phyloP scores from a whole-genome alignment of 92 coral and sea anemone species.

The Plumapathes pennacea region DNA sequence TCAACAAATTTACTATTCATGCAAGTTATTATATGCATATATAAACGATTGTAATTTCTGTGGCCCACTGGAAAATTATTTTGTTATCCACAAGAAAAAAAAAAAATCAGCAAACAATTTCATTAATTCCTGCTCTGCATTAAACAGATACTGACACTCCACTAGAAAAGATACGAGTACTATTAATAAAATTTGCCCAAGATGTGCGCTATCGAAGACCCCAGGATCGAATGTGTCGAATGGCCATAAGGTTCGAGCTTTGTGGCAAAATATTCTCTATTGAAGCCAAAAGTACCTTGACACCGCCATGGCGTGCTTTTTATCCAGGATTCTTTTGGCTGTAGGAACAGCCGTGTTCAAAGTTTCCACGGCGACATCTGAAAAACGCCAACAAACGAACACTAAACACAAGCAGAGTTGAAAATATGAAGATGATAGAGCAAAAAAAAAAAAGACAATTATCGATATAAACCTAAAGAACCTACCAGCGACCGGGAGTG shows the following conservation, averaged over 20 bases:
- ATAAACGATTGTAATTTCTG: too few species aligned
- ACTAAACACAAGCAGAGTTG: neutral
- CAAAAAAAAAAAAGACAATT: neutral
- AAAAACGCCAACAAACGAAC: neutral
- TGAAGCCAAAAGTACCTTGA: slow-evolving; percentile 49
- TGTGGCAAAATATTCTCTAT: neutral
- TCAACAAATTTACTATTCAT: too few species aligned
- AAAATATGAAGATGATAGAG: neutral
- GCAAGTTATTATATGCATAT: too few species aligned
- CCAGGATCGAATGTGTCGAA: neutral
- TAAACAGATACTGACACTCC: too few species aligned
- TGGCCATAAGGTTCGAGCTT: neutral
- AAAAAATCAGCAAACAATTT: too few species aligned
- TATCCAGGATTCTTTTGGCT: slow-evolving; percentile 47
- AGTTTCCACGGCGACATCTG: slow-evolving; percentile 96
- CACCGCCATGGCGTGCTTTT: slow-evolving; percentile 69
- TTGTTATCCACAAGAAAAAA: too few species aligned
- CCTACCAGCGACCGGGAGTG: slow-evolving; percentile 88
- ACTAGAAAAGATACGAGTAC: too few species aligned
- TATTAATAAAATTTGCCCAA: too few species aligned
- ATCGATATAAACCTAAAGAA: neutral
- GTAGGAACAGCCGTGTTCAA: slow-evolving; percentile 55
- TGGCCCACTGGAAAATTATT: too few species aligned
- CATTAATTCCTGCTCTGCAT: too few species aligned
- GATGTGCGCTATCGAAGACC: too few species aligned